Base-by-base conservation (phyloP, 2,797 vertebrate genomes). In the Catamblyrhynchus diadema region DNA sequence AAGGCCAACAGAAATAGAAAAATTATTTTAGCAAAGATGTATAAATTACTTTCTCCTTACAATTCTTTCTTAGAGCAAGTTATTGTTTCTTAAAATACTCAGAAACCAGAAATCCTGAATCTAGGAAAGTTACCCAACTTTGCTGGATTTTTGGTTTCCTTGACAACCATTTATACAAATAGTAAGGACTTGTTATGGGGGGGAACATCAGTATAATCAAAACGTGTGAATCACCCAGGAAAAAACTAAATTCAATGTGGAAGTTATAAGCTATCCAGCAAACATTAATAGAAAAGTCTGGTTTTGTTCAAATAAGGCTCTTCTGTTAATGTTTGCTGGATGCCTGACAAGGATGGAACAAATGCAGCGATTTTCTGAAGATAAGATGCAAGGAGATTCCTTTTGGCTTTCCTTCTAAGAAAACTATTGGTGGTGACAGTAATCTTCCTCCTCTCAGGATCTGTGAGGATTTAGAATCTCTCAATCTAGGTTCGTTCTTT, bases 81-180 rank as follows among this genome's bases (percentile, higher is more conserved):
- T 96, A 25, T 82, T 86, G 27, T 75, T 73, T 33, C 75, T 60
- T 62, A 81, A 65, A 95, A 44, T 85, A 84, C 64, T 95, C 28
- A 21, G 37, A 32, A 81, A 84, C 22, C 67, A 96, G 74, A 94
- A 78, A 91, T 95, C 92, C 56, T 85, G 80, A 86, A 82, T 88
- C 69, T 91, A 54, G 67, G 59, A 73, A 95, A 86, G 78, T 95
- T 91, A 77, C 33, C 71, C 51, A 88, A 50, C 75, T 82, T 74
- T 93, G 37, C 41, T 88, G 57, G 65, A 64, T 77, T 93, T 88
- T 86, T 96, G 67, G 94, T 98, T 97, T 95, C 97, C 92, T 86
- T 97, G 96, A 74, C 96, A 97, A 97, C 96, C 57, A 86, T 86
- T 94, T 84, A 78, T 92, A 93, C 94, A 95, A 97, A 96, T 93